Evolutionary conservation across 2,113 vertebrate genomes (phyloP).

Genomic region (Heterotis niloticus): DNA sequence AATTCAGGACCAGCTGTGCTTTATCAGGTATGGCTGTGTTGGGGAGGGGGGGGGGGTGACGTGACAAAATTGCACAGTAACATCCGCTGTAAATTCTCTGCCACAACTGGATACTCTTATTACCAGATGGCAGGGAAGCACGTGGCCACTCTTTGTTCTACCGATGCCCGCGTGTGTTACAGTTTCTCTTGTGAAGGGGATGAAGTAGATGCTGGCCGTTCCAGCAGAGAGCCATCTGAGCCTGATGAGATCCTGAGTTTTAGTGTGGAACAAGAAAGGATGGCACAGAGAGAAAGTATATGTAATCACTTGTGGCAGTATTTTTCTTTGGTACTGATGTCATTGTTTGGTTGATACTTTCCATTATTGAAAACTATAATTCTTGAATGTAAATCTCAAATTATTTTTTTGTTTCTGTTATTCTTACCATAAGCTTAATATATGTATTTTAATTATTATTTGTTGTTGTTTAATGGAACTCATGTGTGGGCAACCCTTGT

Average conservation of each 20-base stretch:
- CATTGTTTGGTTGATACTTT: conserved; percentile 1
- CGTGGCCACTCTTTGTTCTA: conserved; percentile 33
- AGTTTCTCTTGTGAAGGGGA: background rate
- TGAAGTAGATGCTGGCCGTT: background rate
- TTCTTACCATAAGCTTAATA: background rate
- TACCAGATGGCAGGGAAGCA: conserved; percentile 26
- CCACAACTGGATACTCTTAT: conserved; percentile 38
- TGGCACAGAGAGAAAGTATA: background rate
- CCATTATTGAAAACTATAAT: background rate
- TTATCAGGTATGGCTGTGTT: background rate
- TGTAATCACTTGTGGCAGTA: background rate
- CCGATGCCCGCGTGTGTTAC: conserved; percentile 10
- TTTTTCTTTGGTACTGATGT: background rate
- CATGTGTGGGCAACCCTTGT: background rate
- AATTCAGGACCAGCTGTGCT: background rate
- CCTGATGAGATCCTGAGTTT: background rate
- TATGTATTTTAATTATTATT: conserved; percentile 6
- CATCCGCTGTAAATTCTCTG: conserved; percentile 46
- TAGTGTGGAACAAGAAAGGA: background rate
- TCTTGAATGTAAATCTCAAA: background rate
- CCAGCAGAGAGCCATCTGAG: background rate
- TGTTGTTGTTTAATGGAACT: background rate
- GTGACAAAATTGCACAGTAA: conserved; percentile 37
- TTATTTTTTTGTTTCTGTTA: background rate
- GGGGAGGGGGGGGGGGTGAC: conserved; percentile 24